These are phyloP conservation scores for Mesorhabditis belari DNA, from an alignment of 2,888 invertebrate genomes.

Conservation along the genomic window DNA sequence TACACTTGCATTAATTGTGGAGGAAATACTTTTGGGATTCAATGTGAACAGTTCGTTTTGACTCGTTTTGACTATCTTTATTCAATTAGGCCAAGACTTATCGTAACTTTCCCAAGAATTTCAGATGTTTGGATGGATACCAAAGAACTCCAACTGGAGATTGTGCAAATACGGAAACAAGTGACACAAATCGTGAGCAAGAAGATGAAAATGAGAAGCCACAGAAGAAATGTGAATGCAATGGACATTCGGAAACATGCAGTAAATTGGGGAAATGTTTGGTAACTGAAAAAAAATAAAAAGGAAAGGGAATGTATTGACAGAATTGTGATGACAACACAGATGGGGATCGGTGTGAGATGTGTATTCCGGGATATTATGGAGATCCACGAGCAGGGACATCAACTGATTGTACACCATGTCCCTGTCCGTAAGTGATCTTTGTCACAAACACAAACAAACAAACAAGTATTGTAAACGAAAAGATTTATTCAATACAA, in stretches of 20 bases:
- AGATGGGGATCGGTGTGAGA: conserved; percentile 54
- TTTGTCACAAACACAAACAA: not conserved
- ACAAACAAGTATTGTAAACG: not conserved
- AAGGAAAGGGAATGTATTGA: not conserved
- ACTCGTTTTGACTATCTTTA: not conserved
- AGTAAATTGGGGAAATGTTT: conserved; percentile 10
- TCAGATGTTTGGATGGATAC: not conserved
- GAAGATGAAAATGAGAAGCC: not conserved
- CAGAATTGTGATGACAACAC: conserved; percentile 58
- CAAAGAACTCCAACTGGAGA: not conserved
- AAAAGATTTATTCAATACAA: not conserved
- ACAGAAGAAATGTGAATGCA: conserved; percentile 21
- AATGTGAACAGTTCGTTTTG: conserved; percentile 65
- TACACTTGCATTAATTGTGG: conserved; percentile 95
- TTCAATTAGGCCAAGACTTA: conserved; percentile 2
- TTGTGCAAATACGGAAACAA: not conserved
- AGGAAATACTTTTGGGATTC: conserved; percentile 80
- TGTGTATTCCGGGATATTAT: conserved; percentile 72
- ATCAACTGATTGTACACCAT: conserved; percentile 76
- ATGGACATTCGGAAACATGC: conserved; percentile 19
- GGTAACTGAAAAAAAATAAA: not conserved
- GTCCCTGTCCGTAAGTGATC: conserved; percentile 77
- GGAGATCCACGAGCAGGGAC: conserved; percentile 81
- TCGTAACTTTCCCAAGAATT: not conserved
- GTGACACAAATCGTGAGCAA: not conserved